A percentile compares a stretch with the other conserved stretches of the same genome.
Evolutionary conservation across 2,888 invertebrate species (phyloP).

Genomic region (Dasysyrphus tricinctus): DNA sequence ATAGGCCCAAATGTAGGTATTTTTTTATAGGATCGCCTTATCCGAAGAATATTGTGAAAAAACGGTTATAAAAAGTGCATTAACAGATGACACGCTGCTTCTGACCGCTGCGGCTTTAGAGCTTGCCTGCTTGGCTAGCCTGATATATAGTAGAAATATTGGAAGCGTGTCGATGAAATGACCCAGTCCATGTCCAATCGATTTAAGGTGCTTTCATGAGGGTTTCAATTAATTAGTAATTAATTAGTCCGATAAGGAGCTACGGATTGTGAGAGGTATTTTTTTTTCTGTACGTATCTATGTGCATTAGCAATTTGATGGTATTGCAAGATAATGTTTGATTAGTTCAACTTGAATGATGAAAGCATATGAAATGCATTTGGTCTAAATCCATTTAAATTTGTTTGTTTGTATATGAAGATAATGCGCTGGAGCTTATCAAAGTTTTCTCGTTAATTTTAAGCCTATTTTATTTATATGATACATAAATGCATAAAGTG

Average conservation of each 20-base stretch:
- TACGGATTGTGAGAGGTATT: conserved; percentile 49
- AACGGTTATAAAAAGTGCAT: conserved; percentile 66
- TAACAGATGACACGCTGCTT: conserved; percentile 52
- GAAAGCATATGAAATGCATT: neutral
- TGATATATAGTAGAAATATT: neutral
- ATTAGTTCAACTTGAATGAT: conserved; percentile 33
- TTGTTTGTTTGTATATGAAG: neutral
- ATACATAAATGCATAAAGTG: too few species aligned
- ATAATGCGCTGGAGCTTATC: neutral
- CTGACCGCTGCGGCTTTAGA: neutral
- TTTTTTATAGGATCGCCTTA: conserved; percentile 14
- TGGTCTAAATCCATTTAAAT: neutral
- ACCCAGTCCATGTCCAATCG: conserved; percentile 60
- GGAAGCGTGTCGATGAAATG: conserved; percentile 64
- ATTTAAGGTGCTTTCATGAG: conserved; percentile 59
- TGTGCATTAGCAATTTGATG: neutral
- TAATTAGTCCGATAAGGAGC: conserved; percentile 63
- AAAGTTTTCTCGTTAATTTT: neutral
- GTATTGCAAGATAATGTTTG: conserved; percentile 38
- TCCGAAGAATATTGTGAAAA: conserved; percentile 37
- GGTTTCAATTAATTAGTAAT: conserved; percentile 71
- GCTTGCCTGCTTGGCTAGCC: neutral
- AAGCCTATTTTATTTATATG: neutral
- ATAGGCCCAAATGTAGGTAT: neutral
- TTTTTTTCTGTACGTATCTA: conserved; percentile 29